These are phyloP conservation scores for Hemibagrus wyckioides DNA, from an alignment of 2,113 vertebrate genomes.

Conservation along the genomic window DNA sequence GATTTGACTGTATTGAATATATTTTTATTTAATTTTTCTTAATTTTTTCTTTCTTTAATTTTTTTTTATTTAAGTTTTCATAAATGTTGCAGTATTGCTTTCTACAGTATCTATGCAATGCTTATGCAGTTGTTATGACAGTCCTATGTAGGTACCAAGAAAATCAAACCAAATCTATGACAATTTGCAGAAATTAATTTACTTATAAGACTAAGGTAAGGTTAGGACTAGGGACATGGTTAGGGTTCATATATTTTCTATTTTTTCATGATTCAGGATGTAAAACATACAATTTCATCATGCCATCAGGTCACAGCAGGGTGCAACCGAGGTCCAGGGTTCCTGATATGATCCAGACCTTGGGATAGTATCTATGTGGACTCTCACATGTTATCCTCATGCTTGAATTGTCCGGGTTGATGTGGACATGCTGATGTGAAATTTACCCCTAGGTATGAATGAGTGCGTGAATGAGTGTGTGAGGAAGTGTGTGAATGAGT, in stretches of 20 bases:
- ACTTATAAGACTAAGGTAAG: not conserved
- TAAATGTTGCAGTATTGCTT: not conserved
- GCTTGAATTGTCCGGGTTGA: not conserved
- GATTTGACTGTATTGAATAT: no score
- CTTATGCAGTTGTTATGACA: no score
- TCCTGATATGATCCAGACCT: not conserved
- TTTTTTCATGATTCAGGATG: not conserved
- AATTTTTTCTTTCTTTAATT: no score
- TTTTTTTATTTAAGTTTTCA: not conserved
- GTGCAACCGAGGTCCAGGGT: no score
- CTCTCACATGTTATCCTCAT: not conserved
- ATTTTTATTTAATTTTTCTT: no score
- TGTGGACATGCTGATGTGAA: not conserved
- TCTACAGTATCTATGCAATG: not conserved
- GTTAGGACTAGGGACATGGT: no score
- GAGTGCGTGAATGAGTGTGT: not conserved
- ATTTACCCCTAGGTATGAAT: not conserved
- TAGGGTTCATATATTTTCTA: no score
- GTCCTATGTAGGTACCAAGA: not conserved
- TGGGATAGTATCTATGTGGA: not conserved
- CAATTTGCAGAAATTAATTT: not conserved
- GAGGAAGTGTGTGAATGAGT: no score
- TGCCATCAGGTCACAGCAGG: not conserved
- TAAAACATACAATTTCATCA: not conserved
- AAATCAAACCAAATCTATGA: not conserved